Evolutionary conservation across 1,140 invertebrate genomes (phyloP).

Genomic region (Cephus cinctus): DNA sequence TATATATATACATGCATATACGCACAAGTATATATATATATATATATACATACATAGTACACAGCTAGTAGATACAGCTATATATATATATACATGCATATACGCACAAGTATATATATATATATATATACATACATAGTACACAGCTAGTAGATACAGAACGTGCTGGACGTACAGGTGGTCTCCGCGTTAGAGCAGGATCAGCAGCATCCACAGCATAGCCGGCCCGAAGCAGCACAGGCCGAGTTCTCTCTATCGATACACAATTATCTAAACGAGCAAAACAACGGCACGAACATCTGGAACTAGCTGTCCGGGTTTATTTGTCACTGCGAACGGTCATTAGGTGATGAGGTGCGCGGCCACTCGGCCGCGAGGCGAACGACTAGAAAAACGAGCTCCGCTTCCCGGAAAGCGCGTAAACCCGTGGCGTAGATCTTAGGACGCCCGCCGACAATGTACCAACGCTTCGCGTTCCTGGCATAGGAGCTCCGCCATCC

Average conservation of each 20-base stretch:
- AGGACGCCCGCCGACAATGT: constrained; percentile 29
- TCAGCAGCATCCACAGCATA: too few species aligned
- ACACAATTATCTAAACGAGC: constrained; percentile 38
- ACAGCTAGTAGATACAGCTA: too few species aligned
- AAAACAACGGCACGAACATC: constrained; percentile 16
- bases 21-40: too few species aligned
- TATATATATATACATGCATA: too few species aligned
- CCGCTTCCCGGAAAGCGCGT: constrained; percentile 34
- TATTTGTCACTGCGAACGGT: constrained; percentile 40
- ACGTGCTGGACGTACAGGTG: too few species aligned
- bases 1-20: too few species aligned
- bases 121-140: too few species aligned
- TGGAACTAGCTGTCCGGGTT: constrained; percentile 21
- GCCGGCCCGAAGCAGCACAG: not conserved
- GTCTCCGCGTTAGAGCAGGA: constrained; percentile 2
- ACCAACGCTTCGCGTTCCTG: constrained; percentile 9
- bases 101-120: too few species aligned
- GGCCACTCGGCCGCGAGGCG: constrained; percentile 10
- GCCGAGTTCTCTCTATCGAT: constrained; percentile 22
- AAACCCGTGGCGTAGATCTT: constrained; percentile 33
- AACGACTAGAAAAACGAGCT: constrained; percentile 32
- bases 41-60: too few species aligned
- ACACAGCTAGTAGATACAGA: too few species aligned
- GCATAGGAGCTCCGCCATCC: not conserved
- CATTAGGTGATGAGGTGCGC: constrained; percentile 26